Conservation (phyloP, 2,113 vertebrate species). For the Paedocypris sp. region DNA sequence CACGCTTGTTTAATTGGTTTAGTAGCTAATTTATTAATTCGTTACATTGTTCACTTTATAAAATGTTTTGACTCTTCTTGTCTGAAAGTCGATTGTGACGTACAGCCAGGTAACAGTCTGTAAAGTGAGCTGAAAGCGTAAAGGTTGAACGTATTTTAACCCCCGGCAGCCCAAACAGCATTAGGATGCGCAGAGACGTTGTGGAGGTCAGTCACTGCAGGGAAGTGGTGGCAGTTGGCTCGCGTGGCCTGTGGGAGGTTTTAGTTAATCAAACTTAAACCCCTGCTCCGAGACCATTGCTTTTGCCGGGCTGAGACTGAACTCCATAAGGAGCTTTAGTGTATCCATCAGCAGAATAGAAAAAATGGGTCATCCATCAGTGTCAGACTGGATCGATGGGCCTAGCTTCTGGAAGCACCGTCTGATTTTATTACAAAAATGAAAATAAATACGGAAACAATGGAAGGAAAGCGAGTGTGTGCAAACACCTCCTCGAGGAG, state of each 20-base stretch:
- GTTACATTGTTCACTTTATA: too few species aligned
- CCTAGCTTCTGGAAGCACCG: slow-evolving; percentile 26
- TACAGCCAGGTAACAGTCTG: too few species aligned
- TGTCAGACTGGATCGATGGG: slow-evolving; percentile 31
- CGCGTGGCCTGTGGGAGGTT: slow-evolving; percentile 27
- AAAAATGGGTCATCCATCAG: slow-evolving; percentile 42
- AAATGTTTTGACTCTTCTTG: too few species aligned
- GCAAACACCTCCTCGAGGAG: too few species aligned
- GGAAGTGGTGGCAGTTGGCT: background rate
- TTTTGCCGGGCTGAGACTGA: slow-evolving; percentile 36
- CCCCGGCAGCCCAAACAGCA: too few species aligned
- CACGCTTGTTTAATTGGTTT: too few species aligned
- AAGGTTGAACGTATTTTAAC: too few species aligned
- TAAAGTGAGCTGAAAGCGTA: too few species aligned
- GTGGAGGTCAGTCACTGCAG: slow-evolving; percentile 16
- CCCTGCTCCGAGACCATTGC: slow-evolving; percentile 19
- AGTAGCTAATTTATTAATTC: too few species aligned
- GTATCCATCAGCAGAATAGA: slow-evolving; percentile 45
- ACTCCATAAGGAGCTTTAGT: slow-evolving; percentile 39
- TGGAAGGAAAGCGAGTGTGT: slow-evolving; percentile 21
- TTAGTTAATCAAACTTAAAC: slow-evolving; percentile 48
- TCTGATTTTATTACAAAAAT: slow-evolving; percentile 42
- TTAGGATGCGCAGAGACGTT: slow-evolving; percentile 16
- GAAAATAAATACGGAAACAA: slow-evolving; percentile 42
- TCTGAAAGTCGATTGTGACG: too few species aligned